These are phyloP conservation scores for Eutrigla gurnardus DNA, from an alignment of 2,797 vertebrate genomes.

Conservation along the genomic window DNA sequence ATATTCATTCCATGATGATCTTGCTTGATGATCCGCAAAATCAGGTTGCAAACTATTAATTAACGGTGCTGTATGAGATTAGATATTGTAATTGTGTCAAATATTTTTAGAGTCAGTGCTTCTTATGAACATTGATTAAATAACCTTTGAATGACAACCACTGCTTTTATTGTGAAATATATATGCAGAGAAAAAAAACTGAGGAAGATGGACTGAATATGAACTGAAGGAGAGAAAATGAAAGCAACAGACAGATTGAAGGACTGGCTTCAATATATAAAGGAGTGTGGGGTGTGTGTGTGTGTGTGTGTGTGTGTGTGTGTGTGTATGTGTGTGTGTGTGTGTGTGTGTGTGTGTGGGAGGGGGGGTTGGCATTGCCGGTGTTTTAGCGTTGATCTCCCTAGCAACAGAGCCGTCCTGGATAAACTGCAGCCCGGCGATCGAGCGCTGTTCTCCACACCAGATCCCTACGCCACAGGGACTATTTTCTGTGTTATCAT, in stretches of 20 bases:
- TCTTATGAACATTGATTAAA: background rate
- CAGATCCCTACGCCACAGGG: constrained; percentile 37
- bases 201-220: constrained; percentile 11
- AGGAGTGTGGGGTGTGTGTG: background rate
- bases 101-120: background rate
- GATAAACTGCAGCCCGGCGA: constrained; percentile 53
- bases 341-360: background rate
- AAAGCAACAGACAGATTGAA: constrained; percentile 49
- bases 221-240: constrained; percentile 26
- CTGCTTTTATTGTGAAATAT: background rate
- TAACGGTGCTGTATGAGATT: background rate
- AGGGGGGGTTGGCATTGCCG: constrained; percentile 10
- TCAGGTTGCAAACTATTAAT: background rate
- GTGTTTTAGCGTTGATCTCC: constrained; percentile 59
- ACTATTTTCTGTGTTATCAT: constrained; percentile 59
- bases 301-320: background rate
- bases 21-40: background rate
- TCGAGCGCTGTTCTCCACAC: constrained; percentile 34
- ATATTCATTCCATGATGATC: background rate
- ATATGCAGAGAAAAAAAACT: background rate
- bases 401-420: constrained; percentile 69
- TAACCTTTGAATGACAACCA: background rate
- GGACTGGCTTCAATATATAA: constrained; percentile 43
- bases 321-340: background rate
- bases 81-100: background rate